A percentile compares a stretch with the other conserved stretches of the same genome.
phyloP scores from a whole-genome alignment of 2,797 vertebrate species.

The Myotis findleyi region DNA sequence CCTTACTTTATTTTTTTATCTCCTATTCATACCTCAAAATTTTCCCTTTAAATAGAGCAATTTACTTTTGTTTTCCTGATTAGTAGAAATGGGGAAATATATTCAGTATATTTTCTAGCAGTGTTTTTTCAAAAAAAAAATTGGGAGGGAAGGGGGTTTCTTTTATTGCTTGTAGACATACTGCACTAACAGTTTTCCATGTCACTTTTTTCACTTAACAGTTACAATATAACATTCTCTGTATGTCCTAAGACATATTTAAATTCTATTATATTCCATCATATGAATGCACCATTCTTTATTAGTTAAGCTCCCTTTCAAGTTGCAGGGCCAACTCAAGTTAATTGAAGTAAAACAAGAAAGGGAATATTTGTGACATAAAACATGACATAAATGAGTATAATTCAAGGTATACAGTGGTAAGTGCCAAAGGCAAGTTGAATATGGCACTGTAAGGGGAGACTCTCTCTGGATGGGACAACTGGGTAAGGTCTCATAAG shows the following conservation, averaged over 20 bases:
- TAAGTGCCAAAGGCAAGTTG: not conserved
- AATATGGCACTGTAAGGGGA: not conserved
- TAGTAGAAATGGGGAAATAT: not conserved
- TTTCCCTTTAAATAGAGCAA: not conserved
- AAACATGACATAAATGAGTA: not conserved
- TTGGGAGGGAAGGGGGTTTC: not conserved
- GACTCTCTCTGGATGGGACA: not conserved
- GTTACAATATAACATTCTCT: not conserved
- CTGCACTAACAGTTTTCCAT: not conserved
- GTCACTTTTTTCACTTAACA: not conserved
- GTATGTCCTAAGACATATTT: not conserved
- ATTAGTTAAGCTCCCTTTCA: not conserved
- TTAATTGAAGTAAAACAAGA: not conserved
- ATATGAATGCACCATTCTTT: not conserved
- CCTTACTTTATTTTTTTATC: not conserved
- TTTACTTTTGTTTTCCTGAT: slow-evolving; percentile 15
- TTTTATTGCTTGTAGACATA: not conserved
- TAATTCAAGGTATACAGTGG: not conserved
- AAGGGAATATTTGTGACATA: not conserved
- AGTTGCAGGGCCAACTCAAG: not conserved
- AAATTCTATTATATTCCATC: not conserved
- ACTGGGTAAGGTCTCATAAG: not conserved
- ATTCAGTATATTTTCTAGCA: not conserved
- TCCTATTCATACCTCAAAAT: not conserved
- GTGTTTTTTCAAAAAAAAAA: not conserved